phyloP scores from a whole-genome alignment of 1,140 invertebrate species.

The Telenomus remus region DNA sequence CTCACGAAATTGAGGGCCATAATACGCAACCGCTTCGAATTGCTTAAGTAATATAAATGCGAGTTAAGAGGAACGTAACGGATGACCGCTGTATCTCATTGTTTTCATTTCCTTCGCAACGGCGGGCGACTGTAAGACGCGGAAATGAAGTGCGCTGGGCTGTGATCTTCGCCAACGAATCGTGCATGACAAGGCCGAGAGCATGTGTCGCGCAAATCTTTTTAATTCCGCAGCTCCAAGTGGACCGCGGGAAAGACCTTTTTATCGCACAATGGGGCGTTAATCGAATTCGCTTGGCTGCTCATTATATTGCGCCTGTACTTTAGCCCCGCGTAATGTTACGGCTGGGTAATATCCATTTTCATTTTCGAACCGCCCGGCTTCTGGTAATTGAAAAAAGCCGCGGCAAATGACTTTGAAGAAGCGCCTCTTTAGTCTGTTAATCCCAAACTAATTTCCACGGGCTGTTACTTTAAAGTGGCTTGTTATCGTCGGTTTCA shows the following conservation, averaged over 20 bases:
- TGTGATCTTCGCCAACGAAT: constrained; percentile 49
- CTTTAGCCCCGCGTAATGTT: constrained; percentile 42
- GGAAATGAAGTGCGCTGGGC: constrained; percentile 65
- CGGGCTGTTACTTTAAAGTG: constrained; percentile 29
- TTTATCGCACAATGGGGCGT: constrained; percentile 50
- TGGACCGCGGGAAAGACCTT: constrained; percentile 36
- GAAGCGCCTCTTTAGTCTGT: constrained; percentile 31
- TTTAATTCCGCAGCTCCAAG: constrained; percentile 35
- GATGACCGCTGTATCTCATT: constrained; percentile 75
- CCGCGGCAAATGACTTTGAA: constrained; percentile 28
- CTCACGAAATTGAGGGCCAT: constrained; percentile 47
- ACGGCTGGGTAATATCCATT: constrained; percentile 40
- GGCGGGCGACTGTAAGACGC: constrained; percentile 69
- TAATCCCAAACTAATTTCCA: constrained; percentile 47
- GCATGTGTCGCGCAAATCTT: constrained; percentile 40
- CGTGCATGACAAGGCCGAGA: constrained; percentile 57
- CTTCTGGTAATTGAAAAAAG: constrained; percentile 48
- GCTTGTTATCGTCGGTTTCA: constrained; percentile 10
- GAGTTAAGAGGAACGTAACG: constrained; percentile 72
- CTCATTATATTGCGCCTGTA: constrained; percentile 34
- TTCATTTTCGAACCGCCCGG: constrained; percentile 32
- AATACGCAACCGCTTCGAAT: constrained; percentile 48
- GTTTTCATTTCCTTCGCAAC: constrained; percentile 73
- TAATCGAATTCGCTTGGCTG: constrained; percentile 47
- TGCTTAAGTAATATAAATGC: constrained; percentile 73